These are phyloP conservation scores for Phycodurus eques DNA, from an alignment of 2,113 vertebrate genomes.

Conservation along the genomic window DNA sequence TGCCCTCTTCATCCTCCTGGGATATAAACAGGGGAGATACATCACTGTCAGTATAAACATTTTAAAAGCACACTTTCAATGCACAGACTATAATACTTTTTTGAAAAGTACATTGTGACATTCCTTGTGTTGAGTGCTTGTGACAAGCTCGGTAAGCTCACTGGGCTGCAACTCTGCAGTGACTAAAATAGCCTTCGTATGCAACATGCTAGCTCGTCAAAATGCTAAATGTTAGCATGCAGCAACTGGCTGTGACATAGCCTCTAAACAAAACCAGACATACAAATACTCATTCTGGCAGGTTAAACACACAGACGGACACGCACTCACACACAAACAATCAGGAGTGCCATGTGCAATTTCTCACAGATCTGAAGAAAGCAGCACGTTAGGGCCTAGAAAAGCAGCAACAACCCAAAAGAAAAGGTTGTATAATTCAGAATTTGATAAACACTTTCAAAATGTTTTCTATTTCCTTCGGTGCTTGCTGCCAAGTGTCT, in stretches of 20 bases:
- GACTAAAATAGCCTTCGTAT: slow-evolving; percentile 49
- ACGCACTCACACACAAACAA: slow-evolving; percentile 23
- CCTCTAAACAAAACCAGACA: slow-evolving; percentile 80
- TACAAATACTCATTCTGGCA: slow-evolving; percentile 52
- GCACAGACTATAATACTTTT: background rate
- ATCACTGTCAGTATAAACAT: background rate
- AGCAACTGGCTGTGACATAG: slow-evolving; percentile 83
- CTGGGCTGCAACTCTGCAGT: slow-evolving; percentile 55
- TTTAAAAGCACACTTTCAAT: background rate
- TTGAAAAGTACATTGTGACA: background rate
- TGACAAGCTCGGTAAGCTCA: slow-evolving; percentile 60
- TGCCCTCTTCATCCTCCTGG: slow-evolving; percentile 98
- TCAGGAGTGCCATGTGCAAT: slow-evolving; percentile 68
- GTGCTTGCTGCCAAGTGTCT: slow-evolving; percentile 59
- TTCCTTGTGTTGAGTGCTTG: slow-evolving; percentile 40
- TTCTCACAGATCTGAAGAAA: slow-evolving; percentile 63
- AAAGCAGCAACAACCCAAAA: slow-evolving; percentile 44
- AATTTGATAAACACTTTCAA: slow-evolving; percentile 69
- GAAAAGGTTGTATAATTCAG: slow-evolving; percentile 59
- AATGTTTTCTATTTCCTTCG: slow-evolving; percentile 70
- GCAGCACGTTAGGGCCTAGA: slow-evolving; percentile 46
- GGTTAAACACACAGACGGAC: slow-evolving; percentile 46
- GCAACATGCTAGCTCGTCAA: slow-evolving; percentile 37
- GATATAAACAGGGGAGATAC: slow-evolving; percentile 60
- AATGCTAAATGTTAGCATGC: slow-evolving; percentile 68